Evolutionary conservation across 2,888 invertebrate genomes (phyloP).

Genomic region (Cephalotes varians): DNA sequence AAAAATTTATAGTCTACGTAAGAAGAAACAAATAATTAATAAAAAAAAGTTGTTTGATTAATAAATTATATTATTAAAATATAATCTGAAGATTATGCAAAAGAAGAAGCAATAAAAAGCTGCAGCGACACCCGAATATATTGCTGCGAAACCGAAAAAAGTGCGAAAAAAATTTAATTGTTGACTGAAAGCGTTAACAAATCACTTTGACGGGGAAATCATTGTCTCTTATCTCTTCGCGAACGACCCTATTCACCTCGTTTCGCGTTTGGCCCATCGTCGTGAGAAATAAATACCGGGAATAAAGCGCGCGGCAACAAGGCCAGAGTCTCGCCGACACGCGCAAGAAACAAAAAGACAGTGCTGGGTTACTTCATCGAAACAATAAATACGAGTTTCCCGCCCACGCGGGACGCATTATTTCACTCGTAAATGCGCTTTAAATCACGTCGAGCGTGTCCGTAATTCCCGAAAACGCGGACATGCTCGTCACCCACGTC

Average conservation of each 20-base stretch:
- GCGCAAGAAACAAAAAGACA: conserved; percentile 13
- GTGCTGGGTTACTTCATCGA: conserved; percentile 58
- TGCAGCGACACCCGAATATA: not conserved
- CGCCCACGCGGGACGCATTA: conserved; percentile 61
- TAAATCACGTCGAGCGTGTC: conserved; percentile 68
- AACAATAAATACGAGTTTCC: conserved; percentile 70
- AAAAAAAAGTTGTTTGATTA: not conserved
- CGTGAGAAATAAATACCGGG: conserved; percentile 26
- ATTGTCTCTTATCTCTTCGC: conserved; percentile 41
- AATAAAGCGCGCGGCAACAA: conserved; percentile 30
- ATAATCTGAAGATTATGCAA: not conserved
- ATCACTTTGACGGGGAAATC: conserved; percentile 36
- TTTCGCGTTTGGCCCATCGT: conserved; percentile 27
- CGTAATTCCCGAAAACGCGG: conserved; percentile 72
- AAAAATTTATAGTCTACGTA: not conserved
- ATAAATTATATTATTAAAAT: not conserved
- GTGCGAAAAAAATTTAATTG: conserved; percentile 19
- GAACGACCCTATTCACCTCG: conserved; percentile 34
- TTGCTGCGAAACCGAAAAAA: not conserved
- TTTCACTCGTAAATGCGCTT: conserved; percentile 65
- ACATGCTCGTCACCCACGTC: conserved; percentile 68
- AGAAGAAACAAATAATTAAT: not conserved
- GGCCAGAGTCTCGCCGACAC: conserved; percentile 27
- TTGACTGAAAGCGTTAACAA: conserved; percentile 28
- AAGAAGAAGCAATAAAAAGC: not conserved